Evolutionary conservation across 2,797 vertebrate genomes (phyloP), one percentile per base, ranked within the genome.

Genomic region (Poecilia velifera): DNA sequence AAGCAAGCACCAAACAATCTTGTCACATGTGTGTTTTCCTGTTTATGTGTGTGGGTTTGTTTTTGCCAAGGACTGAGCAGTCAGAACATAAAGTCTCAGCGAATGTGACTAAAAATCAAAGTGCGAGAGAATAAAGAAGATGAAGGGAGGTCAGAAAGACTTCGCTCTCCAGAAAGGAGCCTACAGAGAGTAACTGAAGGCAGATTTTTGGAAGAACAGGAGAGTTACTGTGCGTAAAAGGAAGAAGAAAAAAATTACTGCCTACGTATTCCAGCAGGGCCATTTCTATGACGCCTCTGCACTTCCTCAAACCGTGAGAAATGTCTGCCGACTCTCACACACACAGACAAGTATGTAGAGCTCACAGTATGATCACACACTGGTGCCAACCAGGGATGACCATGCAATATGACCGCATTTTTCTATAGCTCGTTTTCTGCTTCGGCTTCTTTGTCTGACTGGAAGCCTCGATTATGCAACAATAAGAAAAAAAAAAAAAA

Each of bases 301-400:
- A 91, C 89, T 95, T 93, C 91, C 92, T 94, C 83, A 87, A 90
- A 89, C 84, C 81, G 83, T 92, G 92, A 93, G 89, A 93, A 94
- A 90, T 73, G 80, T 90, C 80, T 88, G 83, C 16, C n/a, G 47
- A 7, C 79, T 73, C 84, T 66, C 72, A 80, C 76, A 81, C 76
- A 71, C 66, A 72, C 66, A 72, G 36, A 49, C 59, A 45, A 68
- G 31, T 70, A 28, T 43, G 75, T 12, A 64, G 13, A 36, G n/a
- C 46, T 75, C 76, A 66, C 31, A 70, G 73, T 6, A 13, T 75
- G 57, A 84, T 82, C 76, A 77, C 66, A 82, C 72, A 73, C 64
- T 73, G 64, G 1, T 39, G 62, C 46, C 72, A 87, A 73, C 62
- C 78, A 85, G 47, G 36, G 72, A 85, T 78, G 77, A 76, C 72